Evolutionary conservation across 2,888 invertebrate species (phyloP).

Genomic region (Nemoura dubitans): DNA sequence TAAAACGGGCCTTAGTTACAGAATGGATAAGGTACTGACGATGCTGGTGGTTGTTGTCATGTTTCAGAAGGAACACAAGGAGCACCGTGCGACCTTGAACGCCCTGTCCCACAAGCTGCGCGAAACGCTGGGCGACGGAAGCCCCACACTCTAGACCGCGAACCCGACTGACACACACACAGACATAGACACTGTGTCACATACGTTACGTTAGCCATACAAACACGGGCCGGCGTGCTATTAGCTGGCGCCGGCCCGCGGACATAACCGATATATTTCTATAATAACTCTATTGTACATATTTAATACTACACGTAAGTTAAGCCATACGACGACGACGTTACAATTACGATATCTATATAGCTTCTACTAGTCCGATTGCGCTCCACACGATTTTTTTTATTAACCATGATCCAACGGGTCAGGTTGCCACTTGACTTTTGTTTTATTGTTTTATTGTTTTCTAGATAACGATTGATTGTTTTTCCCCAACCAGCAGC

Average conservation of each 20-base stretch:
- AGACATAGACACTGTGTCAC: not conserved
- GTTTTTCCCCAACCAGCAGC: slow-evolving; percentile 1
- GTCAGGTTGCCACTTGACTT: not conserved
- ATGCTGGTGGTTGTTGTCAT: not conserved
- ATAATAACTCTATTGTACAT: slow-evolving; percentile 10
- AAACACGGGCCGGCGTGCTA: not conserved
- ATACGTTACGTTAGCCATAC: not conserved
- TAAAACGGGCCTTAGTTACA: too few species aligned
- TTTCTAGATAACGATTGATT: not conserved
- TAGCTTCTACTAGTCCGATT: slow-evolving; percentile 2
- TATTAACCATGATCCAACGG: not conserved
- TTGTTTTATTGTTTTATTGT: not conserved
- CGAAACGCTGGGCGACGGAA: not conserved
- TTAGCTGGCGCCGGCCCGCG: not conserved
- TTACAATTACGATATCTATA: not conserved
- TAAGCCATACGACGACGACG: not conserved
- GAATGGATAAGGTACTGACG: too few species aligned
- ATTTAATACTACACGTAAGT: not conserved
- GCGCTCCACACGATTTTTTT: not conserved
- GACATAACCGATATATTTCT: slow-evolving; percentile 8
- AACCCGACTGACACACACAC: slow-evolving; percentile 16
- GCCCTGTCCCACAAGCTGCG: slow-evolving; percentile 16
- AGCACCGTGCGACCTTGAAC: not conserved
- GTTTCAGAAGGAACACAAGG: slow-evolving; percentile 33
- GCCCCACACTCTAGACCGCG: not conserved